These are phyloP conservation scores for Rhopalosiphum nymphaeae DNA, from an alignment of 2,888 invertebrate species.

Conservation along the genomic window DNA sequence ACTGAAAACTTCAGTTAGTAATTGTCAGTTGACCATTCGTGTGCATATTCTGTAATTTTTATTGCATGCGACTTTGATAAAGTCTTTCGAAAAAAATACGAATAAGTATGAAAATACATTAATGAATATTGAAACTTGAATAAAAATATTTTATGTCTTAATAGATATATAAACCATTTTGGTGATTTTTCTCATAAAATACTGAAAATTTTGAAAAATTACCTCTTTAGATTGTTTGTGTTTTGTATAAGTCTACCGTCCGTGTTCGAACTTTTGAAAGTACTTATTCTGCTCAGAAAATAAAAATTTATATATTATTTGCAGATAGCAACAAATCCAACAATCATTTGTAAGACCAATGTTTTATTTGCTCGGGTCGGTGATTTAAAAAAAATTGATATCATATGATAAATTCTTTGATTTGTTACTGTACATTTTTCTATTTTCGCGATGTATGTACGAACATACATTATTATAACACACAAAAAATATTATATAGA, in stretches of 20 bases:
- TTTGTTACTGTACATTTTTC: not conserved
- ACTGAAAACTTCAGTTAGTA: not conserved
- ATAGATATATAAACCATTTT: not conserved
- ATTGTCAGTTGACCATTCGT: not conserved
- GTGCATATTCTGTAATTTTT: not conserved
- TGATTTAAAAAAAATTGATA: not conserved
- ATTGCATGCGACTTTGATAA: not conserved
- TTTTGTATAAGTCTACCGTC: not conserved
- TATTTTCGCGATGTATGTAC: not conserved
- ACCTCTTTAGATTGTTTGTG: not conserved
- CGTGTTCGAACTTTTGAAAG: not conserved
- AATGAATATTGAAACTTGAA: not conserved
- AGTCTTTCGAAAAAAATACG: not conserved
- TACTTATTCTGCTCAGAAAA: not conserved
- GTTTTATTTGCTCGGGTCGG: not conserved
- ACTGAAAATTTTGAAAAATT: not conserved
- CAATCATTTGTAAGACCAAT: not conserved
- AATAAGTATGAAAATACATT: not conserved
- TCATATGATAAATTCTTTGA: not conserved
- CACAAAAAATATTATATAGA: not conserved
- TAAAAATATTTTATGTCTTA: not conserved
- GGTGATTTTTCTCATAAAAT: not conserved
- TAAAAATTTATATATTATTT: not conserved
- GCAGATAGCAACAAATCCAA: not conserved
- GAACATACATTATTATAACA: not conserved